A percentile compares a stretch with the other conserved stretches of the same genome.
Evolutionary conservation across 2,113 vertebrate genomes (phyloP).

Genomic region (Centropus unirufus): DNA sequence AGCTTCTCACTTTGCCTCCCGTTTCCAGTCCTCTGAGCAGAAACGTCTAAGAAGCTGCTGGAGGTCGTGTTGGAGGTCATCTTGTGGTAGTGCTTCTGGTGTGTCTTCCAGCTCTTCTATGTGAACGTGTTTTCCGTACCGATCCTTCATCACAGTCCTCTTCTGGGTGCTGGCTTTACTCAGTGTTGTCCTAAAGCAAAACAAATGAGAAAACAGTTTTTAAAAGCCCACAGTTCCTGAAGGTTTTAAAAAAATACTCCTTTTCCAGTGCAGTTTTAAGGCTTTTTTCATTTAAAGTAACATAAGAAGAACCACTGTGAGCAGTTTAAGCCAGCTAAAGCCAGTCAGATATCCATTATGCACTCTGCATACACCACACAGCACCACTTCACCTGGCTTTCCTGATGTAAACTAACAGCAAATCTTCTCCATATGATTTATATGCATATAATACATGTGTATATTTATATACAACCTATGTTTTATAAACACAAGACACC

Average conservation of each 20-base stretch:
- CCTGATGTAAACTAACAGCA: not conserved
- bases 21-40: slow-evolving; percentile 79
- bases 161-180: slow-evolving; percentile 89
- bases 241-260: not conserved
- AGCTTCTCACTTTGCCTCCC: slow-evolving; percentile 75
- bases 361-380: not conserved
- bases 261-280: not conserved
- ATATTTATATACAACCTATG: too few species aligned
- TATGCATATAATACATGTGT: too few species aligned
- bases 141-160: slow-evolving; percentile 94
- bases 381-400: not conserved
- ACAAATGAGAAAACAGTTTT: not conserved
- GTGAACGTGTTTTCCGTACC: slow-evolving; percentile 83
- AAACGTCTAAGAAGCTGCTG: slow-evolving; percentile 88
- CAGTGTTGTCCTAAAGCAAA: slow-evolving; percentile 84
- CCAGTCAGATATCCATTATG: not conserved
- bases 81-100: slow-evolving; percentile 82
- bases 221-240: not conserved
- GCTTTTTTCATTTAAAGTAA: not conserved
- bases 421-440: not conserved
- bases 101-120: slow-evolving; percentile 89
- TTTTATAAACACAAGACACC: too few species aligned
- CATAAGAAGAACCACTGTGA: not conserved
- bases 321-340: not conserved
- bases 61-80: slow-evolving; percentile 89